Conservation (phyloP, 2,113 vertebrate genomes). For the Panthera leo region DNA sequence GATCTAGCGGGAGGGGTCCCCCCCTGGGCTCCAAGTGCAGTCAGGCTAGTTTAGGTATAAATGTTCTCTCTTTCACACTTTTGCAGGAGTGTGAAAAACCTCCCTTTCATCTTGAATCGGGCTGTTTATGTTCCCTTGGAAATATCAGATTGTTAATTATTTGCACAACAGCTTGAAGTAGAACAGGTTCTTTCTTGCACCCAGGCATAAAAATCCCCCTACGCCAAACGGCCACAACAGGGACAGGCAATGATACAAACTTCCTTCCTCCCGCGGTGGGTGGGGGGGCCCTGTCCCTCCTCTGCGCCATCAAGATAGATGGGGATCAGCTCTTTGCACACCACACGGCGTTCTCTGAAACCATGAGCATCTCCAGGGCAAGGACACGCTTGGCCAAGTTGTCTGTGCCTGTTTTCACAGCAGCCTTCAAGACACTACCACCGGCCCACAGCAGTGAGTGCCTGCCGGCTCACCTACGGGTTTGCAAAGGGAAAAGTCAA, state of each 20-base stretch:
- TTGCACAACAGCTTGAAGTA: neutral
- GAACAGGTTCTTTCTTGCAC: neutral
- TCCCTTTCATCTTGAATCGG: neutral
- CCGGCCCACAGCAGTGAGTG: fast-evolving
- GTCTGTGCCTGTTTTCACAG: neutral
- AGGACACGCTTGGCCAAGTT: neutral
- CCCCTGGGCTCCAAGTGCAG: neutral
- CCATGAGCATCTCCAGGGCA: neutral
- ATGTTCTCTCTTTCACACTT: neutral
- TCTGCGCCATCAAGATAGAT: fast-evolving
- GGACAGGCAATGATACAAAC: neutral
- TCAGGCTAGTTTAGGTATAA: neutral
- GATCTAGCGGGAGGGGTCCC: neutral
- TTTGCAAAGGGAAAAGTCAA: neutral
- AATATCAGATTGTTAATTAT: neutral
- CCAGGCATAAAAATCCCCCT: neutral
- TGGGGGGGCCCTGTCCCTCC: fast-evolving
- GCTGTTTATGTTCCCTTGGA: neutral
- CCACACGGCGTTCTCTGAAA: neutral
- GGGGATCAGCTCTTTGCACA: neutral
- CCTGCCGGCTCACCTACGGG: neutral
- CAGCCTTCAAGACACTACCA: neutral
- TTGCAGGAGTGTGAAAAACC: neutral
- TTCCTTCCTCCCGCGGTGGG: neutral
- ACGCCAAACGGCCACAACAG: fast-evolving